Evolutionary conservation across 2,797 vertebrate genomes (phyloP).

Genomic region (Perdix hodgsoniae): DNA sequence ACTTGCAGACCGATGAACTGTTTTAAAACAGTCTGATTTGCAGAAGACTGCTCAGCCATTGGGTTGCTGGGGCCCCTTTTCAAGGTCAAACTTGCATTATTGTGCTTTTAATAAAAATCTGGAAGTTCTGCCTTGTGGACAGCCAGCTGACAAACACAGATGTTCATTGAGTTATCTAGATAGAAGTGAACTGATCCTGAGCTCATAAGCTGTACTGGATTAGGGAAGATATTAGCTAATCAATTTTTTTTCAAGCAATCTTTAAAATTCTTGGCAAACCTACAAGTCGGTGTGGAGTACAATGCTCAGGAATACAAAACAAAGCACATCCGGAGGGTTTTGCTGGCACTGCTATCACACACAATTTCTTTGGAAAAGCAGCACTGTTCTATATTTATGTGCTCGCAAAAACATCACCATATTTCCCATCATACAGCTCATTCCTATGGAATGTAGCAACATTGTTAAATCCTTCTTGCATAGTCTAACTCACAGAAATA

Average conservation of each 20-base stretch:
- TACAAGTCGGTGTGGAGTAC: conserved; percentile 22
- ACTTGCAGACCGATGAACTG: not conserved
- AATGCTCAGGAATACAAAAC: conserved; percentile 42
- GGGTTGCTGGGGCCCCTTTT: conserved; percentile 34
- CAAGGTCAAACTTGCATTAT: not conserved
- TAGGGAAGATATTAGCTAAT: conserved; percentile 61
- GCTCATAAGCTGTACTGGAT: conserved; percentile 35
- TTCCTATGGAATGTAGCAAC: conserved; percentile 75
- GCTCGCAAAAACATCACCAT: conserved; percentile 69
- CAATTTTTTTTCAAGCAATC: conserved; percentile 45
- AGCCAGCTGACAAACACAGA: conserved; percentile 67
- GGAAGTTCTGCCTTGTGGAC: conserved; percentile 52
- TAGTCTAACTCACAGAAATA: conserved; percentile 68
- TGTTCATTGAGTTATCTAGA: conserved; percentile 24
- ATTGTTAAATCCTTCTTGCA: conserved; percentile 69
- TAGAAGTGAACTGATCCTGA: not conserved
- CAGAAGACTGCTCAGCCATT: not conserved
- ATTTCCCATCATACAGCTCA: conserved; percentile 76
- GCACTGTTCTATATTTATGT: conserved; percentile 73
- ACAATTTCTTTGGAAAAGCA: conserved; percentile 48
- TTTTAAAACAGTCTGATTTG: conserved; percentile 37
- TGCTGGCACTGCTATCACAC: conserved; percentile 39
- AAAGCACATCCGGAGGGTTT: conserved; percentile 60
- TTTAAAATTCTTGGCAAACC: conserved; percentile 55
- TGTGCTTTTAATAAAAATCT: conserved; percentile 65